Percentiles rank a stretch among this genome's conserved stretches.
Conservation (phyloP, 2,888 invertebrate genomes). For the Rosalia funebris region DNA sequence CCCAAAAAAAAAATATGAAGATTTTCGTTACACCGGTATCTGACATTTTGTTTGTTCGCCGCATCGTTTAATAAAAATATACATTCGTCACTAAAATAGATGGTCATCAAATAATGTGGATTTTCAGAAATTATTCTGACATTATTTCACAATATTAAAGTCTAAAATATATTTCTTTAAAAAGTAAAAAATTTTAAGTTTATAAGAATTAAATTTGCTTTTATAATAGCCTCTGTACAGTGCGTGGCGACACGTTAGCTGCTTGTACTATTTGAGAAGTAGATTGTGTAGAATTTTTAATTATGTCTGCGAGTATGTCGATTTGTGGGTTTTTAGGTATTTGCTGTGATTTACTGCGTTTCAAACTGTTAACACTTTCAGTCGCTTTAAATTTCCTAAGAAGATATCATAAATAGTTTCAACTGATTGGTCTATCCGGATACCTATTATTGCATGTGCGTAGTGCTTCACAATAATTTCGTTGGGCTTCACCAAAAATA, state of each 20-base stretch:
- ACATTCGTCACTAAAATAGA: too few species aligned
- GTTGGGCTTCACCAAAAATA: not conserved
- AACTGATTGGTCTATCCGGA: not conserved
- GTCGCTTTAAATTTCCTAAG: not conserved
- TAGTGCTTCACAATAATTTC: not conserved
- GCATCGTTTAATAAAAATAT: too few species aligned
- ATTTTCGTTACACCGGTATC: not conserved
- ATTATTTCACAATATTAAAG: too few species aligned
- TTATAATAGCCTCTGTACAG: not conserved
- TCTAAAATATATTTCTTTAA: too few species aligned
- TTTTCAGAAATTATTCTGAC: not conserved
- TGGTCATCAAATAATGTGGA: not conserved
- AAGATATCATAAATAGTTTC: not conserved
- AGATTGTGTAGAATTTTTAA: too few species aligned
- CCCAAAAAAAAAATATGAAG: not conserved
- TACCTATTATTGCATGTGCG: not conserved
- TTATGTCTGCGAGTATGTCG: too few species aligned
- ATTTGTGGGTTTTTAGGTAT: too few species aligned
- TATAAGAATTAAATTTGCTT: too few species aligned
- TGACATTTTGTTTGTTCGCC: too few species aligned
- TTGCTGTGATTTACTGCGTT: too few species aligned
- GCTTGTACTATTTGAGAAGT: not conserved
- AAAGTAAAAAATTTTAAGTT: too few species aligned
- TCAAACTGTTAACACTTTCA: too few species aligned
- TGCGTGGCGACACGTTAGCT: not conserved